phyloP scores from a whole-genome alignment of 2,797 vertebrate species.

The Pitangus sulphuratus region DNA sequence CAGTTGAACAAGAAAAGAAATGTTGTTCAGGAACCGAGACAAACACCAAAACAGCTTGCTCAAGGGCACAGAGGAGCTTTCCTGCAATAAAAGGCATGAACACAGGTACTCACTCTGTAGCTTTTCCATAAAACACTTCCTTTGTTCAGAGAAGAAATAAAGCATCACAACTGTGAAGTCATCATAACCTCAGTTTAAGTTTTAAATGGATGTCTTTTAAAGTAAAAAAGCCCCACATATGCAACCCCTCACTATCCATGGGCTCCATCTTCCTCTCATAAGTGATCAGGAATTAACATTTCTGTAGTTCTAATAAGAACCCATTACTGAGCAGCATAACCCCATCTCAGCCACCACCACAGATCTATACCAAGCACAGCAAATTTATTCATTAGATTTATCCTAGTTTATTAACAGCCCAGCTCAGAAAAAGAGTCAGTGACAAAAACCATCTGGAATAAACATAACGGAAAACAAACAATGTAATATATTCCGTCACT shows the following conservation, averaged over 20 bases:
- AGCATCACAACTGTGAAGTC: not conserved
- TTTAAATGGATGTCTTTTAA: not conserved
- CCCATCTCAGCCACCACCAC: not conserved
- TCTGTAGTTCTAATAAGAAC: not conserved
- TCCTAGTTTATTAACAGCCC: constrained; percentile 54
- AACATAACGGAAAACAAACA: constrained; percentile 68
- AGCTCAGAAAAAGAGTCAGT: constrained; percentile 43
- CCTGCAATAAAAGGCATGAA: not conserved
- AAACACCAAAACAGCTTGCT: not conserved
- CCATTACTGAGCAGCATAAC: not conserved
- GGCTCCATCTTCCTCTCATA: not conserved
- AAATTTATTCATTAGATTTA: constrained; percentile 62
- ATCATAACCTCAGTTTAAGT: not conserved
- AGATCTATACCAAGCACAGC: not conserved
- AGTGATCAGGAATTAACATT: not conserved
- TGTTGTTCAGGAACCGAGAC: not conserved
- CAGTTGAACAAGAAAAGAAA: not conserved
- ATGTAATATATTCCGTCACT: constrained; percentile 55
- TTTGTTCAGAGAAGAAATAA: not conserved
- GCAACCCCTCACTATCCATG: not conserved
- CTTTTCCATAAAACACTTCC: not conserved
- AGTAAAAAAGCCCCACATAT: accelerated
- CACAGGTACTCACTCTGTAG: not conserved
- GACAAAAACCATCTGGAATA: constrained; percentile 67
- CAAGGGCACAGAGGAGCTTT: not conserved